Percentiles rank a stretch among this genome's conserved stretches.
phyloP scores from a whole-genome alignment of 92 coral and sea anemone species.

The Palythoa caribaeorum region DNA sequence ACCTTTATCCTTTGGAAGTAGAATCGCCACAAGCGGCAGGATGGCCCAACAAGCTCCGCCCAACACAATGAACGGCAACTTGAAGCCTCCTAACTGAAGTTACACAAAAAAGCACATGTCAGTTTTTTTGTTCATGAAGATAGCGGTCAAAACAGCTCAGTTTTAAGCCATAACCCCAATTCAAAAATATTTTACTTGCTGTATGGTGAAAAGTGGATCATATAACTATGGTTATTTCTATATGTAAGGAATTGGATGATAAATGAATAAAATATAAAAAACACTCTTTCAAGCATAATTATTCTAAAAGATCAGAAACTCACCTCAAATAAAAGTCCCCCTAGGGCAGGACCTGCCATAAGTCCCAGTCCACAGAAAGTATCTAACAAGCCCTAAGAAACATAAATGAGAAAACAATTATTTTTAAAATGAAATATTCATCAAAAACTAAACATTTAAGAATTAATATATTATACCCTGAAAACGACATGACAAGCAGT shows the following conservation, averaged over 20 bases:
- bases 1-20: slow-evolving; percentile 40
- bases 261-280: too few relatives aligned
- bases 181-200: too few relatives aligned
- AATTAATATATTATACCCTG: background rate
- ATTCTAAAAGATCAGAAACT: background rate
- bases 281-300: too few relatives aligned
- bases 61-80: slow-evolving; percentile 30
- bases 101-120: background rate
- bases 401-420: background rate
- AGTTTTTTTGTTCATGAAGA: too few relatives aligned
- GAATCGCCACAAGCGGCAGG: slow-evolving; percentile 24
- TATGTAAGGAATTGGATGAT: too few relatives aligned
- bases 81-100: slow-evolving; percentile 34
- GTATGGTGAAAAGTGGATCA: too few relatives aligned
- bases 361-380: slow-evolving; percentile 30
- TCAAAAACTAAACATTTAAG: background rate
- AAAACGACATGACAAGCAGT: background rate
- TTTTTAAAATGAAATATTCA: too few relatives aligned
- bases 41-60: slow-evolving; percentile 35
- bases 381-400: slow-evolving; percentile 25
- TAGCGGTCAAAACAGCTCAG: too few relatives aligned
- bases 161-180: too few relatives aligned
- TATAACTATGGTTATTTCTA: too few relatives aligned
- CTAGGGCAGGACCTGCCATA: slow-evolving; percentile 37
- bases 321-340: slow-evolving; percentile 25